Conservation (phyloP, 2,113 vertebrate species). For the Aspiorhynchus laticeps region DNA sequence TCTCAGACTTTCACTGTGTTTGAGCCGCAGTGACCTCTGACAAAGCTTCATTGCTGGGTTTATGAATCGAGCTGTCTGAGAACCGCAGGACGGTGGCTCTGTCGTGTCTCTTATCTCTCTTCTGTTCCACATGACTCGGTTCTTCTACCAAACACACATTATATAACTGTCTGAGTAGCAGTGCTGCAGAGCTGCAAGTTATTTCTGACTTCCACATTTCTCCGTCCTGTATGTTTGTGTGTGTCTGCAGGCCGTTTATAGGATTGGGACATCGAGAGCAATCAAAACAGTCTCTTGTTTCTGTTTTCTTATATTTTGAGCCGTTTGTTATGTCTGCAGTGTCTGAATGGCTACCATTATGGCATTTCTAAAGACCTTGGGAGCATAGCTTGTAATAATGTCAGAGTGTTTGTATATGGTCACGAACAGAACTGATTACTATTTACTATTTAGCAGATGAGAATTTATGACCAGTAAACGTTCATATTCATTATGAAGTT, state of each 20-base stretch:
- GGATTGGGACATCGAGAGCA: background rate
- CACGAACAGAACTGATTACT: slow-evolving; percentile 15
- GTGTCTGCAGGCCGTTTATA: background rate
- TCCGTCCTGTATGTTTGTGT: slow-evolving; percentile 5
- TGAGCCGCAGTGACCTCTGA: background rate
- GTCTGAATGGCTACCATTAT: slow-evolving; percentile 19
- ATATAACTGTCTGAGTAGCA: slow-evolving; percentile 8
- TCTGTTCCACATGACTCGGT: slow-evolving; percentile 3
- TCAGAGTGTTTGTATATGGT: background rate
- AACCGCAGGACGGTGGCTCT: background rate
- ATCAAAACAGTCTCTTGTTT: slow-evolving; percentile 25
- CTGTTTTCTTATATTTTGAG: slow-evolving; percentile 18
- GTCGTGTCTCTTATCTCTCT: background rate
- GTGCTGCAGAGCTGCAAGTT: background rate
- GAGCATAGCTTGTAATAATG: background rate
- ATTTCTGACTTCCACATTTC: slow-evolving; percentile 12
- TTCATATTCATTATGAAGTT: background rate
- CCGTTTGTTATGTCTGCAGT: slow-evolving; percentile 23
- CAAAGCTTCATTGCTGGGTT: background rate
- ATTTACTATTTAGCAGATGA: background rate
- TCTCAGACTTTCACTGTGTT: background rate
- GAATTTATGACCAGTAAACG: background rate
- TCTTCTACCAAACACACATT: background rate
- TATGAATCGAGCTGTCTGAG: slow-evolving; percentile 5
- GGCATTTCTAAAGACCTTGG: background rate